These are phyloP conservation scores for Drosophila lacicola DNA, from an alignment of 2,888 invertebrate genomes.

Conservation along the genomic window DNA sequence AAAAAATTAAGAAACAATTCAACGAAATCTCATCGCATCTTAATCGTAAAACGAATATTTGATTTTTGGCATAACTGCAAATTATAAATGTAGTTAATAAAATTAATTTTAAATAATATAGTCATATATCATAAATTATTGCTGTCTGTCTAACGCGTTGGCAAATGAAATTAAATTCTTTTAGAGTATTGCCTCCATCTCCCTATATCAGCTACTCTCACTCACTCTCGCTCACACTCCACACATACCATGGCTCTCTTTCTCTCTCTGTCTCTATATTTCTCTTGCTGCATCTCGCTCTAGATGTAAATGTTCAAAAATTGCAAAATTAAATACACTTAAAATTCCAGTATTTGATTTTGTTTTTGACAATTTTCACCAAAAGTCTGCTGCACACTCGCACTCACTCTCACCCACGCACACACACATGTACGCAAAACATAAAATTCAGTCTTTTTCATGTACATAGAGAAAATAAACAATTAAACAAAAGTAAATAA, in stretches of 20 bases:
- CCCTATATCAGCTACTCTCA: background rate
- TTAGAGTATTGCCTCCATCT: constrained; percentile 32
- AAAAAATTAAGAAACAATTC: constrained; percentile 25
- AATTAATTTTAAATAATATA: constrained; percentile 51
- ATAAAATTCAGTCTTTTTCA: constrained; percentile 72
- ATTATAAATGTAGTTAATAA: constrained; percentile 78
- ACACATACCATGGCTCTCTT: constrained; percentile 8
- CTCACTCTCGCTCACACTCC: background rate
- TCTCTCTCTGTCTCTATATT: background rate
- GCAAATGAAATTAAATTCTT: constrained; percentile 59
- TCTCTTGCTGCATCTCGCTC: background rate
- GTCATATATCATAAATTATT: constrained; percentile 52
- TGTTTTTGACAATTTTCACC: constrained; percentile 13
- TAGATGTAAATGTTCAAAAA: constrained; percentile 1
- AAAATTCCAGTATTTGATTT: constrained; percentile 2
- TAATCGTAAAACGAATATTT: constrained; percentile 42
- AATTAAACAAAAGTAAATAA: constrained; percentile 25
- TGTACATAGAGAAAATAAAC: constrained; percentile 45
- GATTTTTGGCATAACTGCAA: constrained; percentile 71
- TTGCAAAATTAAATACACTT: constrained; percentile 14
- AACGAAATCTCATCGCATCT: constrained; percentile 61
- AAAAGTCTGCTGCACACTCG: background rate
- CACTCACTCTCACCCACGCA: constrained; percentile 1
- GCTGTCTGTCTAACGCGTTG: constrained; percentile 39
- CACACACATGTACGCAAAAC: constrained; percentile 28